Percentiles rank a stretch among this genome's conserved stretches.
phyloP scores from a whole-genome alignment of 1,140 invertebrate genomes.

The Batillaria attramentaria region DNA sequence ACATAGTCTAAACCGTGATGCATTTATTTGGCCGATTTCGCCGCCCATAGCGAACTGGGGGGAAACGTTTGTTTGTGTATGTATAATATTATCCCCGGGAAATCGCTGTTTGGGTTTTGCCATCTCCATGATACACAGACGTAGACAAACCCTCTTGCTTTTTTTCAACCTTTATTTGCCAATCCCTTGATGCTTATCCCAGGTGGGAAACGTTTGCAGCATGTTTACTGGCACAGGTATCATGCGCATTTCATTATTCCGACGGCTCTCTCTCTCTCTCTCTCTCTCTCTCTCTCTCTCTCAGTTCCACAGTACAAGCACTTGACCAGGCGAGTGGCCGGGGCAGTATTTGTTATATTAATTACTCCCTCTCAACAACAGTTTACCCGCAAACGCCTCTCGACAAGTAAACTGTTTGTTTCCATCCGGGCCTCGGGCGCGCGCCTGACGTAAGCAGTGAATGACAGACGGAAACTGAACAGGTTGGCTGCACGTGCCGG shows the following conservation, averaged over 20 bases:
- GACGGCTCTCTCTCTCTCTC: neutral
- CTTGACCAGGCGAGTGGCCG: neutral
- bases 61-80: too few relatives aligned
- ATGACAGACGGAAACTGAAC: slow-evolving; percentile 16
- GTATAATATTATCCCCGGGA: too few relatives aligned
- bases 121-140: too few relatives aligned
- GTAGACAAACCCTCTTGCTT: too few relatives aligned
- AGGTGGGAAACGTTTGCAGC: too few relatives aligned
- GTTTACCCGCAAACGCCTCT: slow-evolving; percentile 1
- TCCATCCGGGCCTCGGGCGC: slow-evolving; percentile 9
- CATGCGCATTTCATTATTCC: neutral
- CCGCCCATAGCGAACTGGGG: too few relatives aligned
- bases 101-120: too few relatives aligned
- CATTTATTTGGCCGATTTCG: too few relatives aligned
- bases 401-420: slow-evolving; percentile 22
- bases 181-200: too few relatives aligned
- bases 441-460: slow-evolving; percentile 1
- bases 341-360: slow-evolving; percentile 20
- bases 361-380: slow-evolving; percentile 22
- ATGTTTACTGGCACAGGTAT: too few relatives aligned
- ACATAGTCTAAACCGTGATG: too few relatives aligned
- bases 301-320: neutral
- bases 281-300: neutral
- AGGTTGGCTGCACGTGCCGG: neutral
- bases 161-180: too few relatives aligned